Conservation (phyloP, 2,888 invertebrate genomes). For the Caenorhabditis panamensis region DNA sequence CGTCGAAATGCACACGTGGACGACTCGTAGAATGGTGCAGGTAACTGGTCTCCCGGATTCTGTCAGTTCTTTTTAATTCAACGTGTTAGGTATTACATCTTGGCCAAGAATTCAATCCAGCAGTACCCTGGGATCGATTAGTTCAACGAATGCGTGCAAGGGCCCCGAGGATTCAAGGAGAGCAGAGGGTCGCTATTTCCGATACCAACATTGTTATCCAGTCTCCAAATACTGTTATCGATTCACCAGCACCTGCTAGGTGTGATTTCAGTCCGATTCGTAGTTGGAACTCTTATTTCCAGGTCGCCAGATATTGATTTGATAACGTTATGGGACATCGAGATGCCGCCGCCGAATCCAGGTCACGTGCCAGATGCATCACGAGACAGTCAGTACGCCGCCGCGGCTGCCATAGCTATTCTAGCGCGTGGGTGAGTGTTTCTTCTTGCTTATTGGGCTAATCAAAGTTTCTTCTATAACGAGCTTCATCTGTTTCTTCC, state of each 20-base stretch:
- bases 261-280: too few species aligned
- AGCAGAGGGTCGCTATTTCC: conserved; percentile 46
- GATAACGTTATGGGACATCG: conserved; percentile 67
- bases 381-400: conserved; percentile 67
- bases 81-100: conserved; percentile 52
- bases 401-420: conserved; percentile 67
- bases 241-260: conserved; percentile 45
- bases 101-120: conserved; percentile 53
- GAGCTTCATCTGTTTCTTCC: neutral
- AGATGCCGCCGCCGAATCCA: conserved; percentile 55
- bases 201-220: conserved; percentile 68
- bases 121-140: conserved; percentile 45
- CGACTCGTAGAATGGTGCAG: conserved; percentile 66
- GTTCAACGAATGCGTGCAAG: conserved; percentile 48
- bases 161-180: conserved; percentile 47
- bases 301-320: conserved; percentile 43
- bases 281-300: too few species aligned
- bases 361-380: conserved; percentile 54
- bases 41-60: too few species aligned
- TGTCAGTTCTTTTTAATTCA: neutral
- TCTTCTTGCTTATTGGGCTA: too few species aligned
- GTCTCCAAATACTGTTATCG: conserved; percentile 60
- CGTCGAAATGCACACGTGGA: conserved; percentile 71
- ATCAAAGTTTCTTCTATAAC: neutral
- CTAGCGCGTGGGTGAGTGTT: conserved; percentile 57